These are phyloP conservation scores for Drosophila hydei DNA, from an alignment of 1,140 invertebrate species.

Conservation along the genomic window DNA sequence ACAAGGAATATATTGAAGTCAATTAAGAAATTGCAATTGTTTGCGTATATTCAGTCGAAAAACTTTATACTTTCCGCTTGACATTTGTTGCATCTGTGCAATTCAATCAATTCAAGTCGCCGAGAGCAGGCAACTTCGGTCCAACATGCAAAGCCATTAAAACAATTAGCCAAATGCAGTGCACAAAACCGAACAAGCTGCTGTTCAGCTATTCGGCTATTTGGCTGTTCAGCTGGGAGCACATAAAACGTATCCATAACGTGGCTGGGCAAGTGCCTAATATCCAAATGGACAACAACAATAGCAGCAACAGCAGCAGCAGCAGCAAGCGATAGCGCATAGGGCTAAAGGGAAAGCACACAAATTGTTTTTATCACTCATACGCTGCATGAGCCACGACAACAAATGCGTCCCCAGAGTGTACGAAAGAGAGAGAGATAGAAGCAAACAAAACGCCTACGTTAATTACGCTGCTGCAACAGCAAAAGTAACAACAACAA, in stretches of 20 bases:
- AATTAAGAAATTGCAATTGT: not conserved
- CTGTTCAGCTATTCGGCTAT: not conserved
- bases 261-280: conserved; percentile 5
- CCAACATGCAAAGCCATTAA: conserved; percentile 29
- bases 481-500: conserved; percentile 31
- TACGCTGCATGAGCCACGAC: conserved; percentile 58
- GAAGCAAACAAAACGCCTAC: conserved; percentile 64
- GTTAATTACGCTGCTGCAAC: conserved; percentile 56
- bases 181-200: conserved; percentile 4
- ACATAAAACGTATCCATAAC: conserved; percentile 2
- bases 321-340: not conserved
- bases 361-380: conserved; percentile 68
- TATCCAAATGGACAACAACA: conserved; percentile 4
- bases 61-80: not conserved
- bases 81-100: conserved; percentile 11
- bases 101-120: conserved; percentile 8
- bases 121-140: not conserved
- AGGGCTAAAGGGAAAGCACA: conserved; percentile 40
- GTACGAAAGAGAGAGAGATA: not conserved
- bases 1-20: not conserved
- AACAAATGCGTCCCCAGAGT: conserved; percentile 54
- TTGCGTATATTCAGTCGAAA: not conserved
- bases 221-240: conserved; percentile 4
- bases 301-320: not conserved
- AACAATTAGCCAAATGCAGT: conserved; percentile 22